These are phyloP conservation scores for Drosophila trapezifrons DNA, from an alignment of 1,140 invertebrate genomes.

Conservation along the genomic window DNA sequence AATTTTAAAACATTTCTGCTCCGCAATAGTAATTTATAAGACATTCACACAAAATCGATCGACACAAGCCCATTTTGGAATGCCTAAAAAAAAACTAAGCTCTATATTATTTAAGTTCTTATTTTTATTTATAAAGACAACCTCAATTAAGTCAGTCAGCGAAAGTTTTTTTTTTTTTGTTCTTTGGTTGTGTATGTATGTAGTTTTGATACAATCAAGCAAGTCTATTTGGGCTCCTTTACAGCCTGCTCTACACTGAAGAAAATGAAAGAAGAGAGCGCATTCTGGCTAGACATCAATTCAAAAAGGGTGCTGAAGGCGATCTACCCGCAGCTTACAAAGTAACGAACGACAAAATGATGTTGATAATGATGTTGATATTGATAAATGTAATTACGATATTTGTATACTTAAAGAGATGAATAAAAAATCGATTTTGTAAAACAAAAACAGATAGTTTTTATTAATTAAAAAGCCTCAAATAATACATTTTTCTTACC, in stretches of 20 bases:
- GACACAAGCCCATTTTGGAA: conserved; percentile 10
- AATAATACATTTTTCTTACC: too few species aligned
- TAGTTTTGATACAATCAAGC: conserved; percentile 28
- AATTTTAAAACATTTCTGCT: conserved; percentile 55
- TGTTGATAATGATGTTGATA: conserved; percentile 60
- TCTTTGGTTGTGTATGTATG: not conserved
- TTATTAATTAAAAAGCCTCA: too few species aligned
- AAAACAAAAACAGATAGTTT: conserved; percentile 31
- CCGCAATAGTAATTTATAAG: conserved; percentile 45
- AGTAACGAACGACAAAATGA: conserved; percentile 26
- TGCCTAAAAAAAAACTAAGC: conserved; percentile 12
- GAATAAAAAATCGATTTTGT: conserved; percentile 73
- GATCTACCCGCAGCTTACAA: conserved; percentile 45
- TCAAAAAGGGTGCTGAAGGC: conserved; percentile 52
- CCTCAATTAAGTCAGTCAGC: conserved; percentile 45
- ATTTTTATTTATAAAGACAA: conserved; percentile 51
- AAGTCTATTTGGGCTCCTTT: conserved; percentile 56
- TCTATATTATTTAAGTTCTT: conserved; percentile 40
- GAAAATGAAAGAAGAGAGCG: conserved; percentile 2
- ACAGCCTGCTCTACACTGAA: conserved; percentile 54
- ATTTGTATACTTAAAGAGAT: conserved; percentile 67
- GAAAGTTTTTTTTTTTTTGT: conserved; percentile 5
- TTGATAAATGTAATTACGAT: conserved; percentile 63
- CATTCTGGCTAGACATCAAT: conserved; percentile 37
- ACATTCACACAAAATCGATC: conserved; percentile 36